These are phyloP conservation scores for Falcaria lacertinaria DNA, from an alignment of 2,888 invertebrate genomes.

Conservation along the genomic window DNA sequence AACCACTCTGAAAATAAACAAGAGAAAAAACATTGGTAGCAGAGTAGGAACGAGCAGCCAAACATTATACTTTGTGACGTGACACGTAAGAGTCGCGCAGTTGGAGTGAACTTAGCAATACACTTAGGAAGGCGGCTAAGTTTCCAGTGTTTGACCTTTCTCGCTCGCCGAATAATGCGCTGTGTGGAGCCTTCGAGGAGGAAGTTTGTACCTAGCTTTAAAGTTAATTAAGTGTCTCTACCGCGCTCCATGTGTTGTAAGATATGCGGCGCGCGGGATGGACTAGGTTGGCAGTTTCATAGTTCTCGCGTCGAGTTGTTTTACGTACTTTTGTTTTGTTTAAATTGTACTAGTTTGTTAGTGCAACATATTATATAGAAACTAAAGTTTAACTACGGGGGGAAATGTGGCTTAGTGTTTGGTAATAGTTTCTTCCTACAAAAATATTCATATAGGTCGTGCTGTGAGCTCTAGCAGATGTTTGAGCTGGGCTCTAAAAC, in stretches of 20 bases:
- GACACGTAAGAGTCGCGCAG: conserved; percentile 32
- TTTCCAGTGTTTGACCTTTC: conserved; percentile 49
- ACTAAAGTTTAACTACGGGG: background rate
- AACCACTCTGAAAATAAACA: conserved; percentile 26
- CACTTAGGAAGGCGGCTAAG: conserved; percentile 47
- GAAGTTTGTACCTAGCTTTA: conserved; percentile 59
- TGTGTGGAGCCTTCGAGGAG: conserved; percentile 32
- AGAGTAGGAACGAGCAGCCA: conserved; percentile 22
- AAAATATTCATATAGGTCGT: no score
- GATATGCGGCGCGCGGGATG: conserved; percentile 42
- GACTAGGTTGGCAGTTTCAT: conserved; percentile 41
- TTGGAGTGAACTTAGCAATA: conserved; percentile 50
- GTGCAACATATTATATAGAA: background rate
- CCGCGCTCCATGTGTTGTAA: conserved; percentile 41
- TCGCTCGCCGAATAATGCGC: conserved; percentile 44
- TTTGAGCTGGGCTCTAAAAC: background rate
- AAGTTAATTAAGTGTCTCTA: conserved; percentile 61
- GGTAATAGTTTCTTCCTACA: no score
- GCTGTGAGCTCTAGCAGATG: background rate
- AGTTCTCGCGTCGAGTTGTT: conserved; percentile 19
- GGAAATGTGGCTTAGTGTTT: no score
- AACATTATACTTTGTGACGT: conserved; percentile 28
- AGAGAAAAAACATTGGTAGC: conserved; percentile 30
- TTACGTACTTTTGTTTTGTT: conserved; percentile 19
- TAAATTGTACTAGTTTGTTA: conserved; percentile 5